Evolutionary conservation across 2,797 vertebrate species (phyloP), one percentile per base, ranked within the genome.

Genomic region (Phoebastria nigripes): DNA sequence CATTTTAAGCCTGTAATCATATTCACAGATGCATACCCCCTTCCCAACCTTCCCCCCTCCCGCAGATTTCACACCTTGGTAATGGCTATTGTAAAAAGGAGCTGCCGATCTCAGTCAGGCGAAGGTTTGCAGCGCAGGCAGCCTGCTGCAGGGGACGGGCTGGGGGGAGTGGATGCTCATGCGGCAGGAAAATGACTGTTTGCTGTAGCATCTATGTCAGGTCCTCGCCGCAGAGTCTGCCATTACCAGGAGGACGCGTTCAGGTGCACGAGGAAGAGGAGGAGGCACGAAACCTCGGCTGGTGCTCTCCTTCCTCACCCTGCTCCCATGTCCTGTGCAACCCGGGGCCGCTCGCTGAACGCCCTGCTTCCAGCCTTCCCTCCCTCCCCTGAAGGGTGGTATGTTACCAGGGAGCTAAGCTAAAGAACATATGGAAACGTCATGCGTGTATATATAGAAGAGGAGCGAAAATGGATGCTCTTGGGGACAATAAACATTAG

Each of bases 41-140:
- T 85, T 56, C 56, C 56, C 76, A 77, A 47, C 79, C 90, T 81
- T 54, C 33, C 46, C 63, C 37, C 69, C 41, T 28, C 86, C 89
- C 18, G 69, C 86, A 88, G 92, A 96, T 95, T 97, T 98, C 97
- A 96, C 97, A 97, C 96, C 94, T 98, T 95, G 90, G 73, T 73
- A 94, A 97, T 66, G 93, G 96, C 79, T 91, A 84, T 95, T 94
- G 80, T 96, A 73, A 93, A 96, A 94, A 52, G 61, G 69, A 65
- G 83, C 51, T 80, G 61, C 72, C 2, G 59, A 78, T 52, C 85
- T 69, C 65, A 42, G 87, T 47, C 84, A 62, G 91, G 84, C 49
- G 49, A 78, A 87, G 87, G 76, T 90, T 93, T 82, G 58, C 39
- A 10, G 73, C 31, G 12, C 73, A 87, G n/a, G 76, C 74, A 89